A percentile compares a stretch with the other conserved stretches of the same genome.
These are phyloP conservation scores for Sphaeramia orbicularis DNA, from an alignment of 2,797 vertebrate genomes.

Conservation along the genomic window DNA sequence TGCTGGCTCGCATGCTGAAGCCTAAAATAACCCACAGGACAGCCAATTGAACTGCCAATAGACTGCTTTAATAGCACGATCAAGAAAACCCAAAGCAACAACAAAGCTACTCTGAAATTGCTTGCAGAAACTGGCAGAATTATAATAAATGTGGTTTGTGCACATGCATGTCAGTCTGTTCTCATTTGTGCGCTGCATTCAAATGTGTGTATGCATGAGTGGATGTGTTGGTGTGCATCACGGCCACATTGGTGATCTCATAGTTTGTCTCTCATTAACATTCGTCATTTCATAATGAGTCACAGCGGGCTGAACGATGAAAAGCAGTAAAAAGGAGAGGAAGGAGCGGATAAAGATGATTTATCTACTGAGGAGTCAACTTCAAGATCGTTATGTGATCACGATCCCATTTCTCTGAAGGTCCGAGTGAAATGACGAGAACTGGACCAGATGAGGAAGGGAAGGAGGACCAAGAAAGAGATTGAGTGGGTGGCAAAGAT, in stretches of 20 bases:
- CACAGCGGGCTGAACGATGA: constrained; percentile 8
- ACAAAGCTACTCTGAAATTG: constrained; percentile 72
- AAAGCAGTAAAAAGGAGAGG: constrained; percentile 2
- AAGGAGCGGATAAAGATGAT: constrained; percentile 29
- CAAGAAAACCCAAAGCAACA: constrained; percentile 78
- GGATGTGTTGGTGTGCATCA: constrained; percentile 5
- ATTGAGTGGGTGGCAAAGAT: constrained; percentile 67
- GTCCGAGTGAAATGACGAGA: constrained; percentile 51
- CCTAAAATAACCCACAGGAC: constrained; percentile 79
- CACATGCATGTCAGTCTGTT: constrained; percentile 30
- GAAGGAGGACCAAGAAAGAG: constrained; percentile 28
- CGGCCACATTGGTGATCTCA: constrained; percentile 49
- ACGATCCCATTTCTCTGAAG: constrained; percentile 48
- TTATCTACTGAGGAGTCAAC: constrained; percentile 51
- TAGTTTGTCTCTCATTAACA: constrained; percentile 43
- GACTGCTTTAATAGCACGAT: constrained; percentile 74
- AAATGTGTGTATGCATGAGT: constrained; percentile 10
- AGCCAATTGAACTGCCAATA: constrained; percentile 72
- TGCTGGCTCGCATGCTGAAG: constrained; percentile 59
- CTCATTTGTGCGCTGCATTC: constrained; percentile 30
- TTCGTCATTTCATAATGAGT: constrained; percentile 64
- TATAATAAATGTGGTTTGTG: constrained; percentile 63
- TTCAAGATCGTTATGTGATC: constrained; percentile 30
- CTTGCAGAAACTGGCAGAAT: constrained; percentile 73
- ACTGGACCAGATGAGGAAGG: constrained; percentile 22